phyloP scores from a whole-genome alignment of 2,113 vertebrate genomes.

The Sterrhoptilus dennistouni region DNA sequence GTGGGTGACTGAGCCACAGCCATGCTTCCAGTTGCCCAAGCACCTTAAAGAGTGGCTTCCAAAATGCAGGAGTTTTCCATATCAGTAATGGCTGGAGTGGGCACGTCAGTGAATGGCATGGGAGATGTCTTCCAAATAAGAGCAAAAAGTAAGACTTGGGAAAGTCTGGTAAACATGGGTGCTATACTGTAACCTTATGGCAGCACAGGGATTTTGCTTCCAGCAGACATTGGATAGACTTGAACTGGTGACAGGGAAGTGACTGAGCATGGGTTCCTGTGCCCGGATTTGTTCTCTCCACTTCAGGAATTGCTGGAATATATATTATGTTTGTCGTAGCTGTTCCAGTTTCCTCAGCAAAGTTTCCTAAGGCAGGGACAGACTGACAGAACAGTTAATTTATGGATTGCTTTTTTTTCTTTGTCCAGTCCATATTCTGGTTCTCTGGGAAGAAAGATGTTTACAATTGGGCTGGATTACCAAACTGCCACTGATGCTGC shows the following conservation, averaged over 20 bases:
- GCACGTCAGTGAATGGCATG: rapidly evolving
- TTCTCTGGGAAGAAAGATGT: neutral
- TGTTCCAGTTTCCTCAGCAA: neutral
- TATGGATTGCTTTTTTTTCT: neutral
- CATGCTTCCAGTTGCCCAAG: neutral
- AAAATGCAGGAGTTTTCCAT: neutral
- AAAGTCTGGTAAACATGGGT: neutral
- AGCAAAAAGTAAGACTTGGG: neutral
- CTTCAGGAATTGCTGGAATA: neutral
- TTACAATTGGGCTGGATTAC: neutral
- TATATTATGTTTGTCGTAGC: rapidly evolving
- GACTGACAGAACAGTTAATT: neutral
- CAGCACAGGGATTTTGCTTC: neutral
- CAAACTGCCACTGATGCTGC: conserved; percentile 1
- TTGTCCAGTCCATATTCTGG: neutral
- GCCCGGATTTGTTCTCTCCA: neutral
- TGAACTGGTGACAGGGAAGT: neutral
- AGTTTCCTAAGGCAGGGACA: neutral
- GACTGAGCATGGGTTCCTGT: neutral
- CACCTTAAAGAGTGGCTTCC: neutral
- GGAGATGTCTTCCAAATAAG: neutral
- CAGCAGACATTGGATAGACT: neutral
- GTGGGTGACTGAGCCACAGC: rapidly evolving
- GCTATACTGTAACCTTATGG: neutral
- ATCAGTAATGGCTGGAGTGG: neutral